Evolutionary conservation across 2,113 vertebrate genomes (phyloP), one percentile per base, ranked within the genome.

Genomic region (Channa maculata): DNA sequence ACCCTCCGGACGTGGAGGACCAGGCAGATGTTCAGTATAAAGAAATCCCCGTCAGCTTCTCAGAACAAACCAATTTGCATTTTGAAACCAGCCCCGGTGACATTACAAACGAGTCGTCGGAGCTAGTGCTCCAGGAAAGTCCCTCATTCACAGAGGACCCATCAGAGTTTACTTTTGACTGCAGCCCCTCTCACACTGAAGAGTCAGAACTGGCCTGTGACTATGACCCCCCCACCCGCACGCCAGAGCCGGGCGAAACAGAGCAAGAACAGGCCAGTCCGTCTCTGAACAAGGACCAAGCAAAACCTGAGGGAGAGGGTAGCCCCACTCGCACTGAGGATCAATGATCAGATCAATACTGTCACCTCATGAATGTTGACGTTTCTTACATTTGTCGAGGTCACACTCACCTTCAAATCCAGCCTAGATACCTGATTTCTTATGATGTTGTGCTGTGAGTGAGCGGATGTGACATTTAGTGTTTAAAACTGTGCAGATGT

Each of bases 21-120:
- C 85, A 91, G 46, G 59, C 85, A 7, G 90, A 91, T 65, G 62
- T 89, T 48, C 2, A 53, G 0, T 92, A 90, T 58, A 86, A 92
- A 57, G 92, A 93, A 80, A 92, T 95, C 51, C 96, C 96, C 3
- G 87, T 96, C 0, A 92, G 95, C 65, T 95, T 95, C 0, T 86
- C 86, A 3, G 93, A 97, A 5, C 82, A 89, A 58, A 71, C 88
- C 1, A 81, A 83, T 57, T 74, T 91, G 76, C 84, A 91, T 45
- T 91, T 91, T 45, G 93, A 93, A 76, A 84, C 82, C 75, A 85
- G 91, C 71, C 66, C 77, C 2, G 71, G 84, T 8, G 89, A 91
- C 36, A 48, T 64, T 63, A 82, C 86, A 0, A 88, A 88, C 50
- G 61, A 82, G 15, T 85, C 79, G 1, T 90, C 91, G 5, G 89